Conservation (phyloP, 2,797 vertebrate genomes). For the Enteromius fasciolatus region DNA sequence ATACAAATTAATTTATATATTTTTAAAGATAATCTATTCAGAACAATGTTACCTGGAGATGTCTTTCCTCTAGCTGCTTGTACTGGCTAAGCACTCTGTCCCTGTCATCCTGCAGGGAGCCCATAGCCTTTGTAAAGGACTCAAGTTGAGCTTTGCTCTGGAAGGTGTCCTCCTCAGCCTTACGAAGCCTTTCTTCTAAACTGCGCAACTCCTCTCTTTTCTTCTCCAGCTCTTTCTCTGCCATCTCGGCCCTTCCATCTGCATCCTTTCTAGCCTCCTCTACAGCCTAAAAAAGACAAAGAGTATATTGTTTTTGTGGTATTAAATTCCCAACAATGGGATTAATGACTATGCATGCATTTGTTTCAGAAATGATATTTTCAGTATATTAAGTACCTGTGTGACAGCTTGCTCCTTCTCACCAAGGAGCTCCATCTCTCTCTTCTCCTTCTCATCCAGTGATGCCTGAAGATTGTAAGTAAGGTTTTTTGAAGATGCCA, state of each 20-base stretch:
- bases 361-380: background rate
- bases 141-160: conserved; percentile 84
- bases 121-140: conserved; percentile 93
- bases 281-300: conserved; percentile 74
- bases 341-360: background rate
- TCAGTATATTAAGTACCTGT: conserved; percentile 66
- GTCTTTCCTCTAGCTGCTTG: conserved; percentile 90
- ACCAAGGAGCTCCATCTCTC: conserved; percentile 86
- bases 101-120: conserved; percentile 93
- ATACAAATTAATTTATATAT: background rate
- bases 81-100: conserved; percentile 87
- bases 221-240: conserved; percentile 82
- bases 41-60: conserved; percentile 75
- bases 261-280: conserved; percentile 83
- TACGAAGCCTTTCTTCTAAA: conserved; percentile 78
- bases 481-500: conserved; percentile 85
- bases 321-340: background rate
- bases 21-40: background rate
- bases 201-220: conserved; percentile 72
- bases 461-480: conserved; percentile 84
- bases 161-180: conserved; percentile 79
- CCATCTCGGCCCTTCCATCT: conserved; percentile 76
- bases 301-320: background rate
- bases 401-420: conserved; percentile 88
- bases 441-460: conserved; percentile 85